phyloP scores from a whole-genome alignment of 2,888 invertebrate species.

The Tolmerus cingulatus region DNA sequence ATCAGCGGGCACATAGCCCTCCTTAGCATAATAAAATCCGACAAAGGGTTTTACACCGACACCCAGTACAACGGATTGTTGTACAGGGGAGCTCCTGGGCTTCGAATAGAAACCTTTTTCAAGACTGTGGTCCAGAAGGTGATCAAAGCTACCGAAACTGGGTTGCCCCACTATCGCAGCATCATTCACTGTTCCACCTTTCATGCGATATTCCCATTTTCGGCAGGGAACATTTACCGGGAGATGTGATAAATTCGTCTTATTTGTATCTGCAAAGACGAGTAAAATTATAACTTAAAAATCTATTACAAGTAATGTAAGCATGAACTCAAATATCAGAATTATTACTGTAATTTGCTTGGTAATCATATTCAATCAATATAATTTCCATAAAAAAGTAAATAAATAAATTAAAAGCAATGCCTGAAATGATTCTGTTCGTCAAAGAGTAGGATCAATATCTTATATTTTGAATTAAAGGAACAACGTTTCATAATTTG shows the following conservation, averaged over 20 bases:
- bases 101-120: slow-evolving; percentile 62
- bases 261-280: neutral
- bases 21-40: slow-evolving; percentile 89
- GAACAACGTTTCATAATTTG: no score
- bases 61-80: slow-evolving; percentile 77
- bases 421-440: no score
- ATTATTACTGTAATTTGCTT: no score
- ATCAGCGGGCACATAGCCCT: slow-evolving; percentile 83
- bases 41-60: slow-evolving; percentile 85
- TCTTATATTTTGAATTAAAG: no score
- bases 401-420: no score
- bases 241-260: slow-evolving; percentile 48
- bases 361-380: no score
- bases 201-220: slow-evolving; percentile 87
- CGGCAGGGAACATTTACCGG: slow-evolving; percentile 71
- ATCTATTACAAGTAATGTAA: neutral
- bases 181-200: slow-evolving; percentile 78
- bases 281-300: neutral
- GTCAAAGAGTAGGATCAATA: no score
- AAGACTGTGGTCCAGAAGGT: slow-evolving; percentile 70
- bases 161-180: slow-evolving; percentile 78
- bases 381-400: no score
- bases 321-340: neutral
- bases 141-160: slow-evolving; percentile 75
- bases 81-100: slow-evolving; percentile 77